Evolutionary conservation across 2,888 invertebrate species (phyloP), one percentile per base, ranked within the genome.

Genomic region (Tetheella fluctuosa): DNA sequence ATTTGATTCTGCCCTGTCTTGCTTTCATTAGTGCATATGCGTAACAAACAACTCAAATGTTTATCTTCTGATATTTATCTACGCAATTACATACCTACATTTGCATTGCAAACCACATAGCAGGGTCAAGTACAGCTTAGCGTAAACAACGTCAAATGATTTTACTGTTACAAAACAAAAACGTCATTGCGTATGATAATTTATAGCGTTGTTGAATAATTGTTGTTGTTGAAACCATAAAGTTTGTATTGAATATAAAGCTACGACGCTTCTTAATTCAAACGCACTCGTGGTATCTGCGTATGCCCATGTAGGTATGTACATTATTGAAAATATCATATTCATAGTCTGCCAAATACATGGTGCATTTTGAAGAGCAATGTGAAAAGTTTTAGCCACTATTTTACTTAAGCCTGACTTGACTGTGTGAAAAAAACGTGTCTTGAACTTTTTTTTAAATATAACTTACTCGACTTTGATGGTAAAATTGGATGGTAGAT

Each of bases 131-230:
- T 48, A 48, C 48, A 20, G 20, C 48, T 48, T 20, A 48, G 48
- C 48, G 48, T 48, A 48, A 48, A 48, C 48, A 48, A 20, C 48
- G 48, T 48, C 48, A 20, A 48, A 48, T 48, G 48, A 48, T 48
- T 48, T 48, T 48, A 48, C 48, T 48, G 48, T 48, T 48, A 48
- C 20, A 48, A 48, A 48, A 48, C 48, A 48, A 20, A 48, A 48
- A 48, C 48, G 20, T 48, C 48, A 48, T 48, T 48, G 20, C 48
- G n/a, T 48, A 34, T 20, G 20, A 20, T 48, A 48, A 20, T 20
- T 42, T n/a, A 48, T 20, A 48, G 12, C 20, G 15, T 48, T 4
- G 5, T 20, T 48, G 20, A 48, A 20, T n/a, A n/a, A 20, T 20
- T 48, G 48, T 48, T 17, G 20, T 48, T 48, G 48, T 8, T 7